Conservation (phyloP, 64 coral and sea anemone genomes). For the Pachyseris speciosa region DNA sequence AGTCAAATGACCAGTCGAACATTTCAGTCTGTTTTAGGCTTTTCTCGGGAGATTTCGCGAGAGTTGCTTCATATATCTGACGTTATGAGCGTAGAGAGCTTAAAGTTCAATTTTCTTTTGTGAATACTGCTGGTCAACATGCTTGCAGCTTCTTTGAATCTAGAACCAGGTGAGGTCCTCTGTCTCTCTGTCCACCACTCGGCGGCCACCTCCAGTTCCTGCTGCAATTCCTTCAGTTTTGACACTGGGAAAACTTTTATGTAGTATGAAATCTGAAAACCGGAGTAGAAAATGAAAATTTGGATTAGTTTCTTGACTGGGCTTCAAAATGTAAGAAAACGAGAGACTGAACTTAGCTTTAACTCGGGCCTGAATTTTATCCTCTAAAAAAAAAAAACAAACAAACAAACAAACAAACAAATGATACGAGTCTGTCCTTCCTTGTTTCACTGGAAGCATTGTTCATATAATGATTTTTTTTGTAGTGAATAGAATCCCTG, state of each 20-base stretch:
- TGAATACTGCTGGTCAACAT: constrained; percentile 9
- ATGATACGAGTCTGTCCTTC: too few species aligned
- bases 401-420: too few species aligned
- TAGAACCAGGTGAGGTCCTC: constrained; percentile 15
- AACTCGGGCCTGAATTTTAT: neutral
- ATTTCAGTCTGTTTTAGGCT: too few species aligned
- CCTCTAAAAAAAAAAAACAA: too few species aligned
- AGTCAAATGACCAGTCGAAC: too few species aligned
- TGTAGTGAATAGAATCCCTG: too few species aligned
- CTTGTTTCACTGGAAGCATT: too few species aligned
- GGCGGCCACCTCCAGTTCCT: constrained; percentile 13
- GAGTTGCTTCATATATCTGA: neutral
- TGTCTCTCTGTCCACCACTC: constrained; percentile 41
- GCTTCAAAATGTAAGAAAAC: too few species aligned
- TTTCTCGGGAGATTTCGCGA: neutral
- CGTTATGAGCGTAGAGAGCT: neutral
- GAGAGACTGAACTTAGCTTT: too few species aligned
- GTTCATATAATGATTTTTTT: too few species aligned
- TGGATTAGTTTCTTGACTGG: too few species aligned
- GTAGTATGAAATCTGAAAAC: neutral
- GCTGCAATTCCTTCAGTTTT: constrained; percentile 7
- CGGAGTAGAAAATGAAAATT: neutral
- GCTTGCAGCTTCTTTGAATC: constrained; percentile 15
- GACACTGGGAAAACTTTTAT: constrained; percentile 15
- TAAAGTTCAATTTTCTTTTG: constrained; percentile 18